These are phyloP conservation scores for Lepidurus arcticus DNA, from an alignment of 1,140 invertebrate species.

Conservation along the genomic window DNA sequence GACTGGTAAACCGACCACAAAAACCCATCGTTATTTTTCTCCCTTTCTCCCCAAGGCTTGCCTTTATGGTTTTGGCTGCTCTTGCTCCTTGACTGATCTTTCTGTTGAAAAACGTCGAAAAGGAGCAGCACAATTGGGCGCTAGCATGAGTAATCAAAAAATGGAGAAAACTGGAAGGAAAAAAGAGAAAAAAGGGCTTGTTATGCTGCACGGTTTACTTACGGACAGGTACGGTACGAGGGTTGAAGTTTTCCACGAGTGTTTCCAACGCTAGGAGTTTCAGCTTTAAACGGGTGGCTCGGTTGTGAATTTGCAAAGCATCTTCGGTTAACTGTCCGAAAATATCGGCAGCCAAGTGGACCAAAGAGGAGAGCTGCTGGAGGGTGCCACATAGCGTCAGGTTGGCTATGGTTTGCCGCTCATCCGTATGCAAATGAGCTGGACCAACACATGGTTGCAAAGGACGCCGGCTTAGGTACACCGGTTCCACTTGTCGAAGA, in stretches of 20 bases:
- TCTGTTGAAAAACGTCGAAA: neutral
- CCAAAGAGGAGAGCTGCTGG: constrained; percentile 25
- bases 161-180: neutral
- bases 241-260: constrained; percentile 23
- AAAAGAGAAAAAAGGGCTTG: neutral
- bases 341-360: constrained; percentile 24
- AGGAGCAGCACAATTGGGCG: neutral
- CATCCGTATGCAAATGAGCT: constrained; percentile 6
- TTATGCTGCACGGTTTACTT: neutral
- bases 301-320: neutral
- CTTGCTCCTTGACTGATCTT: neutral
- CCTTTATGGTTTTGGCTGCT: neutral
- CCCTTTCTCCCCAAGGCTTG: neutral
- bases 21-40: constrained; percentile 19
- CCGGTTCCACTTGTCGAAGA: constrained; percentile 28
- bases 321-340: constrained; percentile 10
- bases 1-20: neutral
- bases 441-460: neutral
- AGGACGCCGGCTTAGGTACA: constrained; percentile 26
- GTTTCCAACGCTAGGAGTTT: constrained; percentile 16
- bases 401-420: constrained; percentile 25
- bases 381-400: constrained; percentile 28
- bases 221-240: constrained; percentile 25
- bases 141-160: neutral
- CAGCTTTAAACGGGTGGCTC: neutral